Evolutionary conservation across 2,797 vertebrate species (phyloP).

Genomic region (Okamejei kenojei): DNA sequence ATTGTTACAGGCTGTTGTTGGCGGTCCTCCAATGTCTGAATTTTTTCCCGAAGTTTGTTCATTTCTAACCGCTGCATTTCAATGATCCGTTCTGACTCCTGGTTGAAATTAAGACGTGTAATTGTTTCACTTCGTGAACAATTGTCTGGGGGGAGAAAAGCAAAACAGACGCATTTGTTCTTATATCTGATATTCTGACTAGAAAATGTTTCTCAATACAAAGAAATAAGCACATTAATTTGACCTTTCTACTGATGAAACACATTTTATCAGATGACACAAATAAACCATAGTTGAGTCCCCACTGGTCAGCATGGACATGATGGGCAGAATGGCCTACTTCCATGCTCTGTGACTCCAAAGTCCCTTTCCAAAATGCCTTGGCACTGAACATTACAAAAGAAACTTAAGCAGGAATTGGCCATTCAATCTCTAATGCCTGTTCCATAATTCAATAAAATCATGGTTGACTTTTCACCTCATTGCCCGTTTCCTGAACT

Average conservation of each 20-base stretch:
- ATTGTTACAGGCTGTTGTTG: constrained; percentile 37
- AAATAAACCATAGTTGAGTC: no score
- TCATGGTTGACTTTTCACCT: no score
- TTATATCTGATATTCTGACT: neutral
- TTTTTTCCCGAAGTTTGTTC: constrained; percentile 58
- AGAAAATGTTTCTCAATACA: neutral
- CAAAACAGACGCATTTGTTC: neutral
- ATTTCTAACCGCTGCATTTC: constrained; percentile 71
- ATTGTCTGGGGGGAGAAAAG: neutral
- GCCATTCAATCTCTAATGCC: no score
- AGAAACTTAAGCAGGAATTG: no score
- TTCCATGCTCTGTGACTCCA: no score
- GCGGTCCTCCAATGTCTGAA: constrained; percentile 49
- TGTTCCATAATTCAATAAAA: no score
- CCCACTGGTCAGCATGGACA: no score
- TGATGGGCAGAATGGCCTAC: no score
- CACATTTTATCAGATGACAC: neutral
- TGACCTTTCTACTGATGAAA: neutral
- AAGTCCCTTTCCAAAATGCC: neutral
- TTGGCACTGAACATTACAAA: neutral
- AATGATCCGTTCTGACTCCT: constrained; percentile 64
- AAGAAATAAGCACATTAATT: neutral
- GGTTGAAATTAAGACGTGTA: constrained; percentile 54
- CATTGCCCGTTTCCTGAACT: no score
- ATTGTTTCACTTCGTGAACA: constrained; percentile 41